Conservation (phyloP, 2,113 vertebrate genomes). For the Sceloporus tristichus region DNA sequence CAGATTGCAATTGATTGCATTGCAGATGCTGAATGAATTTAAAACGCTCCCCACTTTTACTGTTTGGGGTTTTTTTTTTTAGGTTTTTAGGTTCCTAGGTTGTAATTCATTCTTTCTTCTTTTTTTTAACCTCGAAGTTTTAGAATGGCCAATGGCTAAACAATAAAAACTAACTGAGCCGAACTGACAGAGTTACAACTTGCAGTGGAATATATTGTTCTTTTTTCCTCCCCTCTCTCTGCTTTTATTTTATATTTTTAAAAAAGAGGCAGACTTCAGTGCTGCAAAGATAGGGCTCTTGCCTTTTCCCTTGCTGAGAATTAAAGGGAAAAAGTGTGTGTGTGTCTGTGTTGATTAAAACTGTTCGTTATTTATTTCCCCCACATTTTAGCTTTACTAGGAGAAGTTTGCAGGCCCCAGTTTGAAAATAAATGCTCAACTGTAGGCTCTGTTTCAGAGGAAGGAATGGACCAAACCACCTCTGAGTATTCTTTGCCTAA, state of each 20-base stretch:
- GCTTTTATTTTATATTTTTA: no score
- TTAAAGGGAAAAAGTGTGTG: background rate
- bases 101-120: background rate
- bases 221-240: background rate
- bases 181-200: slow-evolving; percentile 15
- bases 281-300: no score
- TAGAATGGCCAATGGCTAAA: background rate
- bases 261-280: background rate
- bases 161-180: slow-evolving; percentile 16
- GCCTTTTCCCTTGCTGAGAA: background rate
- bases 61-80: background rate
- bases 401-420: no score
- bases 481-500: no score
- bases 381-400: background rate
- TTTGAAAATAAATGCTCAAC: background rate
- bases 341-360: background rate
- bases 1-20: background rate
- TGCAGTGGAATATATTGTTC: background rate
- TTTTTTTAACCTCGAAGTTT: background rate
- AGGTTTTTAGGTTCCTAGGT: background rate
- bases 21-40: background rate
- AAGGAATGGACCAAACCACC: no score
- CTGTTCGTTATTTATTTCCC: background rate
- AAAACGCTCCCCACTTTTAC: background rate
- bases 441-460: no score